These are phyloP conservation scores for Gymnoscelis rufifasciata DNA, from an alignment of 2,888 invertebrate genomes.

Conservation along the genomic window DNA sequence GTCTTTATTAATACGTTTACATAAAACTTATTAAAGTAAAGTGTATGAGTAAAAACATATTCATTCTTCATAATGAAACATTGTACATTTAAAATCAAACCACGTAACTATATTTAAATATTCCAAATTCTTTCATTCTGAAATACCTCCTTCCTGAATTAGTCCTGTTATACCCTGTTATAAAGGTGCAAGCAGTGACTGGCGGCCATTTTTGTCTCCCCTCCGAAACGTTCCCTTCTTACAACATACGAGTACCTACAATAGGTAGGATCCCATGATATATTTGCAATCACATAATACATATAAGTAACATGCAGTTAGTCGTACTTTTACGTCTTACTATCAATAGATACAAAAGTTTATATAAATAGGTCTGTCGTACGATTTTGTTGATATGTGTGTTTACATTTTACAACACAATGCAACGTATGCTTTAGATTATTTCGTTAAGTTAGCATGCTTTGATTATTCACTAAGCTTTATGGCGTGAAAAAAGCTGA, in stretches of 20 bases:
- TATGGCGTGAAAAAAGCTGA: not conserved
- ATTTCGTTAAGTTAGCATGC: too few species aligned
- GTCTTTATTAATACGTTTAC: too few species aligned
- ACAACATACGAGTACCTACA: constrained; percentile 14
- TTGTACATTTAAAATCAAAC: too few species aligned
- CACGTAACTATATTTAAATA: too few species aligned
- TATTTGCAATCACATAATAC: constrained; percentile 28
- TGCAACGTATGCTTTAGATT: too few species aligned
- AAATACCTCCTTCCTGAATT: constrained; percentile 1
- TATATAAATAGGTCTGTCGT: not conserved
- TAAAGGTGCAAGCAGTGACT: constrained; percentile 41
- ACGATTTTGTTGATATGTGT: not conserved
- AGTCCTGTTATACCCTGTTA: constrained; percentile 26
- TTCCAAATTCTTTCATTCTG: too few species aligned
- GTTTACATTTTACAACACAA: too few species aligned
- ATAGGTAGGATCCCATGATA: constrained; percentile 21
- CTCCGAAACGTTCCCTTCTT: constrained; percentile 37
- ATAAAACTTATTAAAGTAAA: too few species aligned
- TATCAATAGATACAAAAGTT: constrained; percentile 1
- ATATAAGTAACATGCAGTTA: too few species aligned
- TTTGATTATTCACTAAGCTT: not conserved
- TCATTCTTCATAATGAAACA: too few species aligned
- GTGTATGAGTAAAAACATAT: too few species aligned
- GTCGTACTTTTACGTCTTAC: constrained; percentile 20
- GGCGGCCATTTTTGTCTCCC: constrained; percentile 73